phyloP scores from a whole-genome alignment of 2,888 invertebrate species.

The Acanthosepion esculentum region DNA sequence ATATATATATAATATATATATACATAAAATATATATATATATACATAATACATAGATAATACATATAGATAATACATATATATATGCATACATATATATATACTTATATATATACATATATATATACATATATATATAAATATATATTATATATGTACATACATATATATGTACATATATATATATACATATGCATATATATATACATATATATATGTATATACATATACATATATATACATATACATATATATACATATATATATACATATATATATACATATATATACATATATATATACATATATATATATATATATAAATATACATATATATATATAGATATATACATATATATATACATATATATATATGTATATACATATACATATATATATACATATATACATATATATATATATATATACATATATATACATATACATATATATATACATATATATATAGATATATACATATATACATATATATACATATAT shows the following conservation, averaged over 20 bases:
- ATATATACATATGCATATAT: background rate
- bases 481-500: too few species aligned
- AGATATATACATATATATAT: background rate
- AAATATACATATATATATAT: background rate
- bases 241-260: background rate
- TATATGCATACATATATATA: background rate
- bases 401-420: background rate
- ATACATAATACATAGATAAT: too few species aligned
- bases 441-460: too few species aligned
- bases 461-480: too few species aligned
- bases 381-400: background rate
- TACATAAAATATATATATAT: background rate
- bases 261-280: too few species aligned
- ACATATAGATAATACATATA: too few species aligned
- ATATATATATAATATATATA: background rate
- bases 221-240: background rate
- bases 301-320: background rate
- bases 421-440: too few species aligned
- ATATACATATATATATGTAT: background rate
- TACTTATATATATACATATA: background rate
- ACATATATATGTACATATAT: background rate
- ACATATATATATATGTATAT: background rate
- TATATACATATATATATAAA: background rate
- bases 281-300: too few species aligned
- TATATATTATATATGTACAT: too few species aligned